Evolutionary conservation across 2,113 vertebrate species (phyloP).

Genomic region (Anhinga anhinga): DNA sequence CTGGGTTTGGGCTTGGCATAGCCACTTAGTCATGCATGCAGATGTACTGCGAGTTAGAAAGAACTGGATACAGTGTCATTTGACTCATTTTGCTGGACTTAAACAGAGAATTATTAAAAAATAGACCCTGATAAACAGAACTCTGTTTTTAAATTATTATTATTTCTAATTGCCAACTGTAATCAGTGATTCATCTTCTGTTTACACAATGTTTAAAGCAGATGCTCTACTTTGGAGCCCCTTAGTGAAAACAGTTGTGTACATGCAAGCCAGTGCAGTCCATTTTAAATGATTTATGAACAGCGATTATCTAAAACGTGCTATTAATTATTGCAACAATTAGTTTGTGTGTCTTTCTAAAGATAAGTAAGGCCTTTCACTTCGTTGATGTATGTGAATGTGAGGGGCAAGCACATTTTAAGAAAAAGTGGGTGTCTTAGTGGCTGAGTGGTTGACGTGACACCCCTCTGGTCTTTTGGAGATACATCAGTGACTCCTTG

Average conservation of each 20-base stretch:
- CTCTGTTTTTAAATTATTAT: not conserved
- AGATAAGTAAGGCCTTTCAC: not conserved
- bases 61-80: not conserved
- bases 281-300: not conserved
- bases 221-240: not conserved
- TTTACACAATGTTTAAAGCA: not conserved
- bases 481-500: not conserved
- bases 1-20: not conserved
- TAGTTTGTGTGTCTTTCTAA: not conserved
- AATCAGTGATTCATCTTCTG: not conserved
- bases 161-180: not conserved
- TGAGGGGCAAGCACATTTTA: not conserved
- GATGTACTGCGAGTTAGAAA: not conserved
- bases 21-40: not conserved
- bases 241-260: not conserved
- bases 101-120: not conserved
- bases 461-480: not conserved
- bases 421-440: not conserved
- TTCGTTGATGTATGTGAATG: not conserved
- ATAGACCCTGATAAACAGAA: not conserved
- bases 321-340: not conserved
- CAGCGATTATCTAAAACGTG: not conserved
- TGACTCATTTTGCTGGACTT: not conserved
- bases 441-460: not conserved
- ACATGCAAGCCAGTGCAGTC: not conserved